A percentile compares a stretch with the other conserved stretches of the same genome.
phyloP scores from a whole-genome alignment of 1,140 invertebrate species.

The Coelopa frigida region DNA sequence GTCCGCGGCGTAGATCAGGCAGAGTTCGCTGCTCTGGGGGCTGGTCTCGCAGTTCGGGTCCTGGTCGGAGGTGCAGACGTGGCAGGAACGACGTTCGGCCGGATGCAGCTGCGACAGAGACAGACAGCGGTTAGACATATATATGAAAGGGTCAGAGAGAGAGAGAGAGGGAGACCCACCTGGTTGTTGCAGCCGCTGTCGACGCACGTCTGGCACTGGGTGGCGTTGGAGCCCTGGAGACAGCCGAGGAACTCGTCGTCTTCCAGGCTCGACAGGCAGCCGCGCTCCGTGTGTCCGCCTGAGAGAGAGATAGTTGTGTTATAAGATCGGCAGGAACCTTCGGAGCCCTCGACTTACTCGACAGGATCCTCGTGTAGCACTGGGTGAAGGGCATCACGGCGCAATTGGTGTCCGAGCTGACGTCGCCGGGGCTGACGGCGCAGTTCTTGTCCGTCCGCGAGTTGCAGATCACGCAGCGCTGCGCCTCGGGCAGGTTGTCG shows the following conservation, averaged over 20 bases:
- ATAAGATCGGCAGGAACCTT: background rate
- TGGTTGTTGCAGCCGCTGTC: slow-evolving; percentile 24
- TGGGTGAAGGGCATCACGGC: slow-evolving; percentile 21
- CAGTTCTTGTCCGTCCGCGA: slow-evolving; percentile 27
- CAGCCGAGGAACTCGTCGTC: slow-evolving; percentile 26
- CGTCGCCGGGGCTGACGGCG: slow-evolving; percentile 16
- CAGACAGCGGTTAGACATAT: background rate
- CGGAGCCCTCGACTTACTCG: slow-evolving; percentile 8
- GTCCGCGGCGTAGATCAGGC: slow-evolving; percentile 17
- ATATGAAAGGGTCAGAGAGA: background rate
- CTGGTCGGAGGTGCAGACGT: slow-evolving; percentile 24
- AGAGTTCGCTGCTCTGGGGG: slow-evolving; percentile 15
- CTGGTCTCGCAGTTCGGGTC: slow-evolving; percentile 17
- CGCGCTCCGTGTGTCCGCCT: slow-evolving; percentile 34
- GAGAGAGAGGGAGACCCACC: slow-evolving; percentile 14
- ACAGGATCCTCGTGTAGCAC: slow-evolving; percentile 28
- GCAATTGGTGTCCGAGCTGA: slow-evolving; percentile 14
- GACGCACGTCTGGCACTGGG: slow-evolving; percentile 21
- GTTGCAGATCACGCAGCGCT: slow-evolving; percentile 27
- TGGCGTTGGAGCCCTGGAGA: slow-evolving; percentile 15
- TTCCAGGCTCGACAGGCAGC: slow-evolving; percentile 25
- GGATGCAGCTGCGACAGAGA: slow-evolving; percentile 25
- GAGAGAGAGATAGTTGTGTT: background rate
- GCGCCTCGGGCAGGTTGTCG: slow-evolving; percentile 16
- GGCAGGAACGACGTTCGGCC: slow-evolving; percentile 25